Conservation (phyloP, 2,888 invertebrate species). For the Noctuana brunneofusca region DNA sequence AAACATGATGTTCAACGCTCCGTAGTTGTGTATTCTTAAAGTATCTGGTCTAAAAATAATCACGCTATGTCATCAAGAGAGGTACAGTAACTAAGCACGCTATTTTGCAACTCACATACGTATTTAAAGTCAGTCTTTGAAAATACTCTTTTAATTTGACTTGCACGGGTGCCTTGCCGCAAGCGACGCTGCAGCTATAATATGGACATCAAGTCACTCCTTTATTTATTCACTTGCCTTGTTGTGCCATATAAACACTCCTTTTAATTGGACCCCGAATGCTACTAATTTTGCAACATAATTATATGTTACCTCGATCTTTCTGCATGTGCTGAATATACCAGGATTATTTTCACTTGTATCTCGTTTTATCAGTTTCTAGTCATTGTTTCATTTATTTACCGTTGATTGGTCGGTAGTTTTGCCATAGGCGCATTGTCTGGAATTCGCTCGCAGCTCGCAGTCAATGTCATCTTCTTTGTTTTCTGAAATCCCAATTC, state of each 20-base stretch:
- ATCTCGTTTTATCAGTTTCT: slow-evolving; percentile 34
- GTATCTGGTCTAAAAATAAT: slow-evolving; percentile 30
- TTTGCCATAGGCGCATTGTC: slow-evolving; percentile 53
- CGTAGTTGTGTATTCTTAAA: slow-evolving; percentile 24
- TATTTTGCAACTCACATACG: slow-evolving; percentile 27
- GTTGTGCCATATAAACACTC: slow-evolving; percentile 2
- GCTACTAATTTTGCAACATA: slow-evolving; percentile 41
- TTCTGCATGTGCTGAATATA: slow-evolving; percentile 38
- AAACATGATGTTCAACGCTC: slow-evolving; percentile 24
- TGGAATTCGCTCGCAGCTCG: slow-evolving; percentile 50
- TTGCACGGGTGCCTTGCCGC: slow-evolving; percentile 16
- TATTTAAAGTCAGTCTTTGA: slow-evolving; percentile 28
- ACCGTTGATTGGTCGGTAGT: slow-evolving; percentile 60
- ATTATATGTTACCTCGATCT: slow-evolving; percentile 38
- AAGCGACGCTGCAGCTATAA: slow-evolving; percentile 4
- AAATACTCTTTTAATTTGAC: slow-evolving; percentile 19
- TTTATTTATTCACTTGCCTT: slow-evolving; percentile 14
- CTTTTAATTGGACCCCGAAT: slow-evolving; percentile 47
- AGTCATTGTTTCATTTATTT: slow-evolving; percentile 55
- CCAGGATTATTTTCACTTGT: slow-evolving; percentile 45
- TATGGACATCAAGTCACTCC: slow-evolving; percentile 3
- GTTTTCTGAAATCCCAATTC: slow-evolving; percentile 60
- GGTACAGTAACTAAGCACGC: slow-evolving; percentile 29
- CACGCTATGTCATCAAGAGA: slow-evolving; percentile 27
- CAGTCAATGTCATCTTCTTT: slow-evolving; percentile 50